Evolutionary conservation across 2,113 vertebrate species (phyloP).

Genomic region (Solenodon paradoxus): DNA sequence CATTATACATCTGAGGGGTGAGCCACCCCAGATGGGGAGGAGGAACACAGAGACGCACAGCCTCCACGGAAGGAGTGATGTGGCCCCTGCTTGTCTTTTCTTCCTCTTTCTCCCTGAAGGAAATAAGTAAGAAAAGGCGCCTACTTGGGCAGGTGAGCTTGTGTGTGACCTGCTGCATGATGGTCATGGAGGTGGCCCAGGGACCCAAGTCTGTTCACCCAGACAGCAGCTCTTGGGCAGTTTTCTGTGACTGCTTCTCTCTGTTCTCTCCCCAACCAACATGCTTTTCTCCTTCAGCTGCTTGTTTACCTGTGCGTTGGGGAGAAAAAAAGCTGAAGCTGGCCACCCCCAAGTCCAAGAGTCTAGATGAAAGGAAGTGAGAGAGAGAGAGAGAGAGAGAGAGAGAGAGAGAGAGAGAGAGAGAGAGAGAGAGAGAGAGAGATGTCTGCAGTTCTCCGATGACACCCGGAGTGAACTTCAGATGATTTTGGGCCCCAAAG

Average conservation of each 20-base stretch:
- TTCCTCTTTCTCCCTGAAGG: neutral
- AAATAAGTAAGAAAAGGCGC: neutral
- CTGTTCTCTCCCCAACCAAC: neutral
- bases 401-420: neutral
- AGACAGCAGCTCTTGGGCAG: no score
- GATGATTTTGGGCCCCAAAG: neutral
- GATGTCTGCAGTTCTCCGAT: neutral
- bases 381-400: neutral
- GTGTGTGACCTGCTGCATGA: accelerated
- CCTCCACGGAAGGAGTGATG: neutral
- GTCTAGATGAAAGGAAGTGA: neutral
- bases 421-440: neutral
- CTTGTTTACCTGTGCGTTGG: neutral
- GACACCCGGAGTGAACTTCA: neutral
- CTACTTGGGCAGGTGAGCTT: neutral
- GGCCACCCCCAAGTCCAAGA: no score
- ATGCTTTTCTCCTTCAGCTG: neutral
- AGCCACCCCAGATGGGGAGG: slow-evolving; percentile 73
- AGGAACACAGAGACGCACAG: neutral
- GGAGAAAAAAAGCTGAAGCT: neutral
- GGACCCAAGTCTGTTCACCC: no score
- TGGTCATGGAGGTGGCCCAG: neutral
- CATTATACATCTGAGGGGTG: slow-evolving; percentile 85
- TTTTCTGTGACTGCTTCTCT: neutral
- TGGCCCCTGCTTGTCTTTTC: neutral